Percentiles rank a stretch among this genome's conserved stretches.
phyloP scores from a whole-genome alignment of 2,113 vertebrate species.

The Trogon surrucura region DNA sequence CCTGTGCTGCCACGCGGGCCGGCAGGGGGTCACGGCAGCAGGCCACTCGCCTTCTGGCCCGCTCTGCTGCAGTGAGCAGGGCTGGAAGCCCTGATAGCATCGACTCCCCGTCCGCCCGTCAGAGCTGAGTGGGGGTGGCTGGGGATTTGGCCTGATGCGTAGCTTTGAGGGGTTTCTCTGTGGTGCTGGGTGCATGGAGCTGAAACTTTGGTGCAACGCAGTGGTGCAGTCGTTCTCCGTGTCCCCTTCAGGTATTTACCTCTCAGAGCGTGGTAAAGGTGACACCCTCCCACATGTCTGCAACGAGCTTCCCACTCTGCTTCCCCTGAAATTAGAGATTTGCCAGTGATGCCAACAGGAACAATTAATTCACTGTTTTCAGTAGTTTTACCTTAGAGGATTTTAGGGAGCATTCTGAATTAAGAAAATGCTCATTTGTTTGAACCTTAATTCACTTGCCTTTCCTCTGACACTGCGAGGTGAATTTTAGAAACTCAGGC shows the following conservation, averaged over 20 bases:
- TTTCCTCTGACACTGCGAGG: neutral
- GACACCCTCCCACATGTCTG: neutral
- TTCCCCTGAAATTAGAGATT: neutral
- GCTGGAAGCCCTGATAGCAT: neutral
- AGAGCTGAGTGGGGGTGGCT: neutral
- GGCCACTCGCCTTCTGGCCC: neutral
- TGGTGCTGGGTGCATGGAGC: accelerated
- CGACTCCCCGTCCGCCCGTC: neutral
- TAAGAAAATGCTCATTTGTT: neutral
- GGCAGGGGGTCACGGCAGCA: neutral
- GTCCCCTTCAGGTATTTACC: neutral
- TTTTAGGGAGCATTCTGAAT: neutral
- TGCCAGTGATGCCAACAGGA: neutral
- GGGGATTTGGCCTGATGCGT: neutral
- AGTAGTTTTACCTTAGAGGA: neutral
- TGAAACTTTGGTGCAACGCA: neutral
- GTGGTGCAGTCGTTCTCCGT: neutral
- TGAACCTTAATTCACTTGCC: neutral
- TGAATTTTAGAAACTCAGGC: neutral
- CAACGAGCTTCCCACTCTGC: neutral
- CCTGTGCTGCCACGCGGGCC: accelerated
- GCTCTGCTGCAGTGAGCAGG: neutral
- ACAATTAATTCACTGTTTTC: neutral
- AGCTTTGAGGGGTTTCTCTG: neutral
- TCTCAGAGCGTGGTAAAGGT: neutral